Percentiles rank a stretch among this genome's conserved stretches.
These are phyloP conservation scores for Rotaria sp. DNA, from an alignment of 2,888 invertebrate genomes.

Conservation along the genomic window DNA sequence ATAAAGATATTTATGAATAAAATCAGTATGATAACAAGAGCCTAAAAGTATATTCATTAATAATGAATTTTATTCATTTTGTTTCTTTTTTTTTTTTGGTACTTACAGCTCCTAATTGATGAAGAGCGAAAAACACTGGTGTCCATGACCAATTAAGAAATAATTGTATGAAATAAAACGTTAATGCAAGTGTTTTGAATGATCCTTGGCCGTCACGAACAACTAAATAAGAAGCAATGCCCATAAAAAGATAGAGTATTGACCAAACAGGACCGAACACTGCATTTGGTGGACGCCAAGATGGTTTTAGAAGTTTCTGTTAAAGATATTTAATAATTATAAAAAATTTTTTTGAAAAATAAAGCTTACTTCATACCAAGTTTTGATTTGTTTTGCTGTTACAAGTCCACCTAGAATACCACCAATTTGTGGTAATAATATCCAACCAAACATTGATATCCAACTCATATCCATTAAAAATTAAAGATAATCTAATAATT, in stretches of 20 bases:
- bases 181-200: background rate
- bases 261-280: background rate
- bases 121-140: background rate
- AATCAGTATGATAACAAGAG: background rate
- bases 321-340: background rate
- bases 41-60: background rate
- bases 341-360: no score
- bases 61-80: background rate
- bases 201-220: background rate
- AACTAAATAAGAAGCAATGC: background rate
- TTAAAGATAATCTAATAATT: no score
- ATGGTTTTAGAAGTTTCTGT: background rate
- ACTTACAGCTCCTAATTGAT: conserved; percentile 17
- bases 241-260: background rate
- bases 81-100: background rate
- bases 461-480: background rate
- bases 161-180: conserved; percentile 23
- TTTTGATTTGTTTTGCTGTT: background rate
- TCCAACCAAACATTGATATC: background rate
- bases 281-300: conserved; percentile 7
- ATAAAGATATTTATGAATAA: background rate
- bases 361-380: background rate
- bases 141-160: background rate
- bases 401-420: background rate
- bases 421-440: conserved; percentile 15